Conservation (phyloP, 2,113 vertebrate genomes). For the Zosterops hypoxanthus region DNA sequence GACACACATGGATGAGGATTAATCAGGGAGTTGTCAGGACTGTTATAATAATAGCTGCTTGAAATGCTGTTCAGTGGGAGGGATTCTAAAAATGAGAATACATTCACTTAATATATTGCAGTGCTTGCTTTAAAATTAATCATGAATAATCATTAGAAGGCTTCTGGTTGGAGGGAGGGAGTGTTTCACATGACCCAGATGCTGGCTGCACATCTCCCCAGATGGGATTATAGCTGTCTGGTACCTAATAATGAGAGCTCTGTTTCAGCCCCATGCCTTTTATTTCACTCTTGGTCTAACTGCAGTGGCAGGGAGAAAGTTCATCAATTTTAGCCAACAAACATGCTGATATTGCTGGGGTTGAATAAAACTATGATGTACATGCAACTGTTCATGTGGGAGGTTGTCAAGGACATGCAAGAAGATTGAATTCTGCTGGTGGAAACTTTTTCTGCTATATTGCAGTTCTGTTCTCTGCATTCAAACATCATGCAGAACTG, state of each 20-base stretch:
- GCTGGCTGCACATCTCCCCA: not conserved
- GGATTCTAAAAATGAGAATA: not conserved
- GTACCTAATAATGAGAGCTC: not conserved
- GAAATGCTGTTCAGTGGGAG: not conserved
- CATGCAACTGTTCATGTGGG: not conserved
- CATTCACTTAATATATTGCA: not conserved
- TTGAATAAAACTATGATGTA: not conserved
- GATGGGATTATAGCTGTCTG: slow-evolving; percentile 4
- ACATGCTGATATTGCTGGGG: not conserved
- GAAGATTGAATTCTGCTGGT: not conserved
- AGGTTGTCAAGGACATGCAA: rapidly evolving
- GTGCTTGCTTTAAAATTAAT: slow-evolving; percentile 14
- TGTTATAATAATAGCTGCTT: not conserved
- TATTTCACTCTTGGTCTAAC: not conserved
- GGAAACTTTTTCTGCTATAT: not conserved
- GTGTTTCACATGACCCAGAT: slow-evolving; percentile 24
- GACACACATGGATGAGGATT: not conserved
- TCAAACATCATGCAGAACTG: not conserved
- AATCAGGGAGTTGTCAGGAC: not conserved
- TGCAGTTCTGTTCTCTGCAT: not conserved
- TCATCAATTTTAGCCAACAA: not conserved
- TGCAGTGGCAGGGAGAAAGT: not conserved
- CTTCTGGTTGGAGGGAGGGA: not conserved
- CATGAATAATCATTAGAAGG: slow-evolving; percentile 28
- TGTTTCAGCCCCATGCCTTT: not conserved